Evolutionary conservation across 2,888 invertebrate genomes (phyloP), one percentile per base, ranked within the genome.

Genomic region (Leptura quadrifasciata): DNA sequence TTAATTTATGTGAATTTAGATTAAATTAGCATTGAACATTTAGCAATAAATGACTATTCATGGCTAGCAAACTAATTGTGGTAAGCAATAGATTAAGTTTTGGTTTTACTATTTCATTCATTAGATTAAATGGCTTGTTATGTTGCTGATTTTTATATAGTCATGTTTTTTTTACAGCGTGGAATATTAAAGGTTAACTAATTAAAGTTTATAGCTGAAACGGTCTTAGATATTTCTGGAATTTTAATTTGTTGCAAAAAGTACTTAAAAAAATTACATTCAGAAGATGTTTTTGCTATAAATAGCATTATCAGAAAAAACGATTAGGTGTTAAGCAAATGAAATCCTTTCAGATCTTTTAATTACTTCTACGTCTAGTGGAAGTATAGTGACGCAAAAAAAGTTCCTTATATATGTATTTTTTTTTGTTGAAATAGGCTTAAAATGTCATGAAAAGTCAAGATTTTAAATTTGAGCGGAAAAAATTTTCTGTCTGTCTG

Each of bases 21-120:
- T 75, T 64, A 64, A 64, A 75, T 64, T 39, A 64, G 39, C 74
- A 75, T 75, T 75, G 64, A 64, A 58, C 47, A n/a, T 65, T 65
- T 10, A 52, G 17, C 8, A n/a, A 35, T 68, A 74, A 61, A 68
- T 73, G 17, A 68, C 35, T 68, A 18, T 60, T 68, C 67, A 68
- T 68, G 73, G 67, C 54, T 68, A 55, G 68, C 35, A 57, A 57
- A 57, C 54, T 55, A 57, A 55, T 31, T 55, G 57, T 57, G 55
- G 68, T 17, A 35, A 10, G 0, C 24, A 54, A 65, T 17, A 65
- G 21, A 65, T 68, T 68, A 21, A 31, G 6, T 52, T 65, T 65
- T 52, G 54, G 24, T 8, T 21, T n/a, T 24, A 27, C 65, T 65
- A 54, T 9, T 65, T 9, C 52, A 65, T 65, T 65, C 10, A 47